These are phyloP conservation scores for Silvanus unidentatus DNA, from an alignment of 2,888 invertebrate species.

Conservation along the genomic window DNA sequence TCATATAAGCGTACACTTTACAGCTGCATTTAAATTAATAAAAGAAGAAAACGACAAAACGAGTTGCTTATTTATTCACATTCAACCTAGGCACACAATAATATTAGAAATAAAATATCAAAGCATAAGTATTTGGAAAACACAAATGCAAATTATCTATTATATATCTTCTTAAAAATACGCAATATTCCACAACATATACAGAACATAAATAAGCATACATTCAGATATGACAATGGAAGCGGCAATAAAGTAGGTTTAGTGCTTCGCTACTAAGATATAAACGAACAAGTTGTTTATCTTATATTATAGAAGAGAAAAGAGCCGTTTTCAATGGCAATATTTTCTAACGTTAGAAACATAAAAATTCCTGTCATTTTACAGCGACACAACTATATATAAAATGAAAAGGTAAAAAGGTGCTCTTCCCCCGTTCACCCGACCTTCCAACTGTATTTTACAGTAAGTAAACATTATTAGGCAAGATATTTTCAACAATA, in stretches of 20 bases:
- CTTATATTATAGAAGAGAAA: slow-evolving; percentile 17
- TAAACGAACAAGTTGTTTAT: slow-evolving; percentile 21
- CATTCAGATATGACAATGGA: slow-evolving; percentile 19
- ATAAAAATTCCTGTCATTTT: slow-evolving; percentile 13
- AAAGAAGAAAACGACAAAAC: too few species aligned
- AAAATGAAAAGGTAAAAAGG: too few species aligned
- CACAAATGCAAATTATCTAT: slow-evolving; percentile 16
- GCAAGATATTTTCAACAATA: too few species aligned
- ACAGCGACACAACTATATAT: background rate
- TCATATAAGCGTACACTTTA: too few species aligned
- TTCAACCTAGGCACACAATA: background rate
- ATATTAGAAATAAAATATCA: background rate
- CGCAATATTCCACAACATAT: slow-evolving; percentile 12
- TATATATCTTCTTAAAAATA: slow-evolving; percentile 14
- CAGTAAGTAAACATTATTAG: too few species aligned
- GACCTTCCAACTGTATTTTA: too few species aligned
- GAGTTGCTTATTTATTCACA: too few species aligned
- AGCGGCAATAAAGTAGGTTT: slow-evolving; percentile 20
- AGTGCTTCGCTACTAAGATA: slow-evolving; percentile 15
- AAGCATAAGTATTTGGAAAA: background rate
- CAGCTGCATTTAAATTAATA: too few species aligned
- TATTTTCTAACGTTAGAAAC: slow-evolving; percentile 14
- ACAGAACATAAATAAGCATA: slow-evolving; percentile 15
- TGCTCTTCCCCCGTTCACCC: background rate
- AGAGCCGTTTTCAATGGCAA: slow-evolving; percentile 14